Base-by-base conservation (phyloP, 1,140 invertebrate species). In the Pseudomyrmex gracilis region DNA sequence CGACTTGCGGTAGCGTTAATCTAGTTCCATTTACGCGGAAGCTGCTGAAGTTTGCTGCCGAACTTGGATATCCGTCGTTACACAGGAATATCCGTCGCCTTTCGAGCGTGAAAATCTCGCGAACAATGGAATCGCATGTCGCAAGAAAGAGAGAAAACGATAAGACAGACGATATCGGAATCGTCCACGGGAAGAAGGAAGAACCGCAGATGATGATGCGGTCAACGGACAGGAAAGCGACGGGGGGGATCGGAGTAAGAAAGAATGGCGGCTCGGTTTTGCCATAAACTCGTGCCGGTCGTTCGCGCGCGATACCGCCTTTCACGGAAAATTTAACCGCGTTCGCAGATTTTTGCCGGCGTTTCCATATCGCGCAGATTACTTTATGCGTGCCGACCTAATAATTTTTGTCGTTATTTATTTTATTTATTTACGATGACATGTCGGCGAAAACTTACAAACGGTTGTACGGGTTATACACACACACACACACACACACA, bases 71-170 rank as follows among this genome's bases (percentile, higher is more conserved):
- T 87, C 73, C 85, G 86, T 78, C 73, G 86, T 80, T 53, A 47
- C 66, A 49, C 57, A 49, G 68, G 57, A 34, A 53, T 80, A 76
- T 80, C 82, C 85, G 68, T 80, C 73, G 73, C 61, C 82, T 87
- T 87, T 87, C 85, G 84, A 84, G 85, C 85, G 86, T 87, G 86
- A 87, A 87, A 87, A 87, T 87, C 82, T 85, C 68, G 61, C 73
- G 86, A 87, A 87, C 85, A 87, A 87, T 87, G 45, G 73, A 45
- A 53, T 74, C 9, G 24, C 55, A 34, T 34, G 64, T 64, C 45
- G 45, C 78, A n/a, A 73, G 57, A 22, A 43, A 47, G 67, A 80
- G 76, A 58, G 8, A 58, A 43, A 57, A 20, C 47, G 64, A 47
- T n/a, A 20, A 58, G 64, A 20, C 76, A 45, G n/a, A 55, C 49